Evolutionary conservation across 2,888 invertebrate genomes (phyloP).

Genomic region (Yponomeuta plumbellus): DNA sequence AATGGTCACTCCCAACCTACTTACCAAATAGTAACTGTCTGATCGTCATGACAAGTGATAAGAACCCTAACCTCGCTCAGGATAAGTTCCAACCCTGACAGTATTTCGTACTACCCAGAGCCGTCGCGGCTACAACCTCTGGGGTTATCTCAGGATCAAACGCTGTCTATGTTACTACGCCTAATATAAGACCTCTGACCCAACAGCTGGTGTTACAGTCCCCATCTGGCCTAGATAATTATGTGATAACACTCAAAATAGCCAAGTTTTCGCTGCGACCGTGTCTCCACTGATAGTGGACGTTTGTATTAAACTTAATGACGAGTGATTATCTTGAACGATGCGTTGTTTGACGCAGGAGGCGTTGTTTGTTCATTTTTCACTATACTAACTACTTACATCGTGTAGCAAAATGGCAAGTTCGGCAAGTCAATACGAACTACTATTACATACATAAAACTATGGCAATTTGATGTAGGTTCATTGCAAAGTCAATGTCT

Average conservation of each 20-base stretch:
- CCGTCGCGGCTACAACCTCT: not conserved
- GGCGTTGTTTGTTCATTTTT: too few relatives aligned
- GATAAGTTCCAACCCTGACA: not conserved
- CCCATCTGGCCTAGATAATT: conserved; percentile 6
- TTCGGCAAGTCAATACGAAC: too few relatives aligned
- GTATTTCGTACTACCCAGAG: not conserved
- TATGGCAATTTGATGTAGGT: too few relatives aligned
- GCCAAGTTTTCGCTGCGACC: not conserved
- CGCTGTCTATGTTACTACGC: not conserved
- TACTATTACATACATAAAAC: too few relatives aligned
- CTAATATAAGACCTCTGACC: not conserved
- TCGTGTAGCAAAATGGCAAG: too few relatives aligned
- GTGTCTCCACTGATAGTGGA: not conserved
- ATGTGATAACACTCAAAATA: not conserved
- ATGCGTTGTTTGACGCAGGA: not conserved
- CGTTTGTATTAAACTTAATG: not conserved
- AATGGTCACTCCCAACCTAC: too few relatives aligned
- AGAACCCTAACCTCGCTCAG: not conserved
- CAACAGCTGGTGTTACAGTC: not conserved
- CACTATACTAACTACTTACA: too few relatives aligned
- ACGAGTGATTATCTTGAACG: not conserved
- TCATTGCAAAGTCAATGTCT: too few relatives aligned
- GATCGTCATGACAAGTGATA: not conserved
- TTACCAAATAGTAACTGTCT: too few relatives aligned
- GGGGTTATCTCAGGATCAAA: not conserved